These are phyloP conservation scores for Chesias legatella DNA, from an alignment of 2,888 invertebrate genomes.

Conservation along the genomic window DNA sequence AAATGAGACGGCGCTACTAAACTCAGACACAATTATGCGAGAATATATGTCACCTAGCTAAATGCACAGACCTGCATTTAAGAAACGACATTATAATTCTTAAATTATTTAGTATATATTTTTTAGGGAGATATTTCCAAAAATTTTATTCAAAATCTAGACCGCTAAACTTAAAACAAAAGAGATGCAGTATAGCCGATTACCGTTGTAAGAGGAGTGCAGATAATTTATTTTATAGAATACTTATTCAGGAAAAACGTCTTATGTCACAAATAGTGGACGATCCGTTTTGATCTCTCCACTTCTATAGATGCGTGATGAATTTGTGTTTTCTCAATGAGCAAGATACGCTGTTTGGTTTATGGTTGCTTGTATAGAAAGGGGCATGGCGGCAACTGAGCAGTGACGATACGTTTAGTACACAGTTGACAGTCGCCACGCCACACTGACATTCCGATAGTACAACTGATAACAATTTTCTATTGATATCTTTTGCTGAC, in stretches of 20 bases:
- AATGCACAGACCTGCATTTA: conserved; percentile 4
- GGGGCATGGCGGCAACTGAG: conserved; percentile 76
- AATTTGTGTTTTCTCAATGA: conserved; percentile 25
- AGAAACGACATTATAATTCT: conserved; percentile 6
- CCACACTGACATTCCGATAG: conserved; percentile 79
- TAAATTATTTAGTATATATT: not conserved
- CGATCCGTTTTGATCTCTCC: conserved; percentile 31
- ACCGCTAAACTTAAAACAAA: conserved; percentile 34
- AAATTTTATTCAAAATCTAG: conserved; percentile 22
- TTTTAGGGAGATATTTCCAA: conserved; percentile 5
- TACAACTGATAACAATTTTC: conserved; percentile 73
- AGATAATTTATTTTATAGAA: conserved; percentile 55
- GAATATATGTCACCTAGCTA: conserved; percentile 1
- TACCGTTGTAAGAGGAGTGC: conserved; percentile 44
- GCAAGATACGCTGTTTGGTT: conserved; percentile 34
- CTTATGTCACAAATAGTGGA: conserved; percentile 31
- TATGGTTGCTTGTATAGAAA: conserved; percentile 45
- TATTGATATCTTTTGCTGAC: conserved; percentile 70
- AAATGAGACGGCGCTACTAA: conserved; percentile 63
- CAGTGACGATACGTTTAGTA: conserved; percentile 79
- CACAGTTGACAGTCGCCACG: conserved; percentile 80
- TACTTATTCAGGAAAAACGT: conserved; percentile 16
- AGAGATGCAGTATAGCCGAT: conserved; percentile 45
- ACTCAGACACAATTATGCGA: conserved; percentile 27
- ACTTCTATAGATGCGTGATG: conserved; percentile 14